Percentiles rank a stretch among this genome's conserved stretches.
phyloP scores from a whole-genome alignment of 1,140 invertebrate genomes.

The Armadillidium nasatum region DNA sequence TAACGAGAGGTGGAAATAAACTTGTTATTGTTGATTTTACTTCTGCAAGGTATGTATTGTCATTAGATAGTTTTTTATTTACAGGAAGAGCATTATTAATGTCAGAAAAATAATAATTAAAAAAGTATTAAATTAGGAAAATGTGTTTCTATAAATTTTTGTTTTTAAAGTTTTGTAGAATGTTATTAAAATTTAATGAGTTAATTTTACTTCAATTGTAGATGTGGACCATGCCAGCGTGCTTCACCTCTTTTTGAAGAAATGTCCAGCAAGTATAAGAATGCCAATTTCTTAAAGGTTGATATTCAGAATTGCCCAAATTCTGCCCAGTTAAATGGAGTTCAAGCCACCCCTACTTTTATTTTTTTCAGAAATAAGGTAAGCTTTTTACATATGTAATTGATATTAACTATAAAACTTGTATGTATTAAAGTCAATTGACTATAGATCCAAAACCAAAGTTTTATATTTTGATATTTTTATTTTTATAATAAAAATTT shows the following conservation, averaged over 20 bases:
- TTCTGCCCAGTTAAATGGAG: constrained; percentile 74
- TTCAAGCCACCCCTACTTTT: constrained; percentile 96
- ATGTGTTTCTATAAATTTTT: not conserved
- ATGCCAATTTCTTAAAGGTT: constrained; percentile 89
- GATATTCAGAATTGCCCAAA: constrained; percentile 86
- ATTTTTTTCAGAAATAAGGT: constrained; percentile 86
- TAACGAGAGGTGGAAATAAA: constrained; percentile 71
- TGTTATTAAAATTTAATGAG: constrained; percentile 25
- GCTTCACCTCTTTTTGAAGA: constrained; percentile 40
- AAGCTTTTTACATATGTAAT: constrained; percentile 30
- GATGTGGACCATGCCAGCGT: constrained; percentile 49
- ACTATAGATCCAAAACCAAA: not conserved
- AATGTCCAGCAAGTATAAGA: constrained; percentile 70
- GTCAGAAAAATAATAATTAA: not conserved
- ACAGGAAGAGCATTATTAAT: not conserved
- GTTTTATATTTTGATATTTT: too few relatives aligned
- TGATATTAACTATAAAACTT: too few relatives aligned
- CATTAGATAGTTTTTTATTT: not conserved
- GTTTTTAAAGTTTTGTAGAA: constrained; percentile 17
- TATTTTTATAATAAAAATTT: too few relatives aligned
- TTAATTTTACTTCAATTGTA: constrained; percentile 26
- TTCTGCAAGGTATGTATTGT: not conserved
- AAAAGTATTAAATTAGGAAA: not conserved
- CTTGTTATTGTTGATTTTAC: constrained; percentile 90
- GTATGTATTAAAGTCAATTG: too few relatives aligned